Percentiles rank a stretch among this genome's conserved stretches.
Evolutionary conservation across 2,113 vertebrate species (phyloP).

Genomic region (Thinocorus orbignyianus): DNA sequence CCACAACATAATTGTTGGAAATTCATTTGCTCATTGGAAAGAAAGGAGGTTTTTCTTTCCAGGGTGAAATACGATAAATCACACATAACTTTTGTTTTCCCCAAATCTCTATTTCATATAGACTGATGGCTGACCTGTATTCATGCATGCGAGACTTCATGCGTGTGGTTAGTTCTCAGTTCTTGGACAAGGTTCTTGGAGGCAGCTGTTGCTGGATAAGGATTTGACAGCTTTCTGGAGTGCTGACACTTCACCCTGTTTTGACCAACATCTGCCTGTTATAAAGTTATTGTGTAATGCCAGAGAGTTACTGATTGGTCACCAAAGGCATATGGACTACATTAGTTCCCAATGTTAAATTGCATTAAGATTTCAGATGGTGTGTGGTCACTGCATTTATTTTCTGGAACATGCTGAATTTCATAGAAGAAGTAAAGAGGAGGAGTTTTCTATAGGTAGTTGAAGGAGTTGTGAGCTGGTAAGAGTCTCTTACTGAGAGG

Average conservation of each 20-base stretch:
- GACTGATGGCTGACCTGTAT: neutral
- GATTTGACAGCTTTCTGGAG: neutral
- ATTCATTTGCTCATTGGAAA: neutral
- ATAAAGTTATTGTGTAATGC: neutral
- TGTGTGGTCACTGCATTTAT: neutral
- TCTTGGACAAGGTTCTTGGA: neutral
- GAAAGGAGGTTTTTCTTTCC: neutral
- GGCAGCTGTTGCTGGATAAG: neutral
- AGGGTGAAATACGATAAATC: neutral
- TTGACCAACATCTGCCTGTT: neutral
- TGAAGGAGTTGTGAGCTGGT: neutral
- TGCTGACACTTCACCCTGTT: neutral
- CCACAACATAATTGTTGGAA: neutral
- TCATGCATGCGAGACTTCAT: neutral
- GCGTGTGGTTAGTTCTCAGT: neutral
- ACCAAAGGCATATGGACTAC: neutral
- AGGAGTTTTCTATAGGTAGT: neutral
- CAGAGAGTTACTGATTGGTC: neutral
- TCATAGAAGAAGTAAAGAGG: neutral
- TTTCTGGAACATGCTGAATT: neutral
- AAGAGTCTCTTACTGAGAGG: neutral
- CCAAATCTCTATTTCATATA: neutral
- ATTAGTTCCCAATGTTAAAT: fast-evolving
- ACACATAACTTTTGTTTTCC: neutral
- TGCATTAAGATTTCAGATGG: neutral